Base-by-base conservation (phyloP, 1,140 invertebrate species). In the Drosophila albomicans region DNA sequence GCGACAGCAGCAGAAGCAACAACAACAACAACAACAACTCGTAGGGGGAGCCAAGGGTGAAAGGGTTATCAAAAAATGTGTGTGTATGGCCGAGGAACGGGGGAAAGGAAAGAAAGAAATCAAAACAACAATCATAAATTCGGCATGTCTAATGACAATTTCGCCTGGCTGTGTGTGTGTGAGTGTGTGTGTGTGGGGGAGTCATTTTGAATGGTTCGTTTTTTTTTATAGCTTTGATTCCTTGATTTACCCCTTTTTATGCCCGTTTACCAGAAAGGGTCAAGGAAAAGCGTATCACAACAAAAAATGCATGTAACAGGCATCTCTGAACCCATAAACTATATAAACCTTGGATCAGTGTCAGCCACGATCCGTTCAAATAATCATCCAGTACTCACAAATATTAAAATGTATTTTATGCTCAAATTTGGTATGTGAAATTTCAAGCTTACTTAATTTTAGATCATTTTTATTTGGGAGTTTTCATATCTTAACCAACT, bases 81-180 rank as follows among this genome's bases (percentile, higher is more conserved):
- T 75, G 76, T 46, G 56, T 25, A 32, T 75, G 59, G 59, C 54
- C 7, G 4, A 2, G 32, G 15, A n/a, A 11, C 1, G 35, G 16
- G 11, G 32, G 1, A 5, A 28, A 32, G 20, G 10, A 59, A 64
- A 6, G 57, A 54, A 57, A 66, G 69, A 88, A 88, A 89, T 89
- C 85, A 89, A 82, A 89, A 73, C 75, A 75, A 79, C 76, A 81
- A 89, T 85, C 85, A 89, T 89, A 89, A 89, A 89, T 89, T 89
- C 79, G 86, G 81, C 86, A 89, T 89, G 85, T 89, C 85, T 89
- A 89, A 89, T 89, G 85, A 89, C 85, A 88, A 86, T 86, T 86
- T 86, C 64, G 20, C 71, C 58, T 85, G 43, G 56, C 28, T 52
- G 45, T 45, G 76, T 25, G 65, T 20, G 66, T 51, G 63, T 16